These are phyloP conservation scores for Callipepla squamata DNA, from an alignment of 2,113 vertebrate genomes.

Conservation along the genomic window DNA sequence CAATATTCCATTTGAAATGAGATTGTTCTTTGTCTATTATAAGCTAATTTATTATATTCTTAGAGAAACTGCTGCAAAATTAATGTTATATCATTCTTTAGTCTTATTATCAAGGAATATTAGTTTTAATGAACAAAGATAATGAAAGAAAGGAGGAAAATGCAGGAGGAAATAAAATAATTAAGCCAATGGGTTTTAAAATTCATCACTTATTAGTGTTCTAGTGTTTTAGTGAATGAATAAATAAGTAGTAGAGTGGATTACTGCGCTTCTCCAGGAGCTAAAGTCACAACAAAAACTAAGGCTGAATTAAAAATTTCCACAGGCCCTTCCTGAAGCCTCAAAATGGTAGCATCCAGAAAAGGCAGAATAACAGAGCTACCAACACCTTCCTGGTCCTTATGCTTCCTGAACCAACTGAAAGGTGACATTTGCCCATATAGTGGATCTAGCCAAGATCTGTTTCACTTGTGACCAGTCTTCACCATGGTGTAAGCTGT, in stretches of 20 bases:
- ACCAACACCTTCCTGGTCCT: neutral
- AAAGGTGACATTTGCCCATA: neutral
- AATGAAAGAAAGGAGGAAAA: neutral
- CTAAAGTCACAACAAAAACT: neutral
- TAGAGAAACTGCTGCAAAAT: constrained; percentile 12
- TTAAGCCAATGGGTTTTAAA: neutral
- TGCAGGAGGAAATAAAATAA: constrained; percentile 1
- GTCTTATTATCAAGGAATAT: constrained; percentile 46
- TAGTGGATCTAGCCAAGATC: neutral
- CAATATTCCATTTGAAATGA: constrained; percentile 31
- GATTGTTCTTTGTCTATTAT: constrained; percentile 3
- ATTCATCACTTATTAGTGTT: neutral
- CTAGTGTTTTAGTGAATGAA: neutral
- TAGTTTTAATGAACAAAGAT: constrained; percentile 32
- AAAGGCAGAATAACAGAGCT: neutral
- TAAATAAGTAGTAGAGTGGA: neutral
- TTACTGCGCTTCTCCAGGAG: neutral
- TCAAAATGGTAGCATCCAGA: neutral
- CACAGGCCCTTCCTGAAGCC: neutral
- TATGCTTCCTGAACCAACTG: neutral
- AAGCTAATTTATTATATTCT: constrained; percentile 32
- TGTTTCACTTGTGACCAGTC: neutral
- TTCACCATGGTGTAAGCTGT: rapidly evolving
- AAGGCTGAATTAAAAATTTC: neutral
- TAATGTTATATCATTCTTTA: constrained; percentile 5